These are phyloP conservation scores for Gibbula magus DNA, from an alignment of 2,888 invertebrate species.

Conservation along the genomic window DNA sequence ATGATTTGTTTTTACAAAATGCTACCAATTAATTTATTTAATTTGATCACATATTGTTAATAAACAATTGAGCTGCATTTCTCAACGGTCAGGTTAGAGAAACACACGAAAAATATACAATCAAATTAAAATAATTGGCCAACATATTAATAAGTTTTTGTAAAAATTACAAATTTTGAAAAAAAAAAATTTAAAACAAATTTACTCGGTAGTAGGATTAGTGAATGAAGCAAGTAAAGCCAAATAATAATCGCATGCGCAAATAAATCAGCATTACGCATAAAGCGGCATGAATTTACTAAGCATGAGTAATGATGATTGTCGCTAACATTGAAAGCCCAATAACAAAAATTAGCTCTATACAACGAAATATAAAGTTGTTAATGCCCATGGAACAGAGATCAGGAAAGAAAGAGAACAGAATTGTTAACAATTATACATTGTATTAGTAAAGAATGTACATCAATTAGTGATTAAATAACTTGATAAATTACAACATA, in stretches of 20 bases:
- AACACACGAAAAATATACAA: too few species aligned
- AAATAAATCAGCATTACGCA: neutral
- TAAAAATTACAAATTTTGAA: neutral
- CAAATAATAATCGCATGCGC: constrained; percentile 7
- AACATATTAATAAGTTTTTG: too few species aligned
- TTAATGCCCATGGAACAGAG: neutral
- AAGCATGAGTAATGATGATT: neutral
- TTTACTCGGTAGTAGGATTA: neutral
- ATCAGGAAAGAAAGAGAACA: neutral
- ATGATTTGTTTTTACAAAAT: too few species aligned
- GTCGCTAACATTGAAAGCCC: neutral
- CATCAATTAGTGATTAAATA: neutral
- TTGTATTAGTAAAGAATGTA: neutral
- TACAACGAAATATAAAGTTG: neutral
- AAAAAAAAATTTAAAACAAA: neutral
- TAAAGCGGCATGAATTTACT: neutral
- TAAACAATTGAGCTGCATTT: too few species aligned
- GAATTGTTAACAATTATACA: neutral
- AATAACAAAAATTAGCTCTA: neutral
- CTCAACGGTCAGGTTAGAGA: too few species aligned
- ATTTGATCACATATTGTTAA: too few species aligned
- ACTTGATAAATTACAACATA: too few species aligned
- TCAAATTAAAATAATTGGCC: too few species aligned
- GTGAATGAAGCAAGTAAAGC: neutral
- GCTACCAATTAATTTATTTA: too few species aligned